A percentile compares a stretch with the other conserved stretches of the same genome.
Conservation (phyloP, 2,113 vertebrate genomes). For the Daboia siamensis region DNA sequence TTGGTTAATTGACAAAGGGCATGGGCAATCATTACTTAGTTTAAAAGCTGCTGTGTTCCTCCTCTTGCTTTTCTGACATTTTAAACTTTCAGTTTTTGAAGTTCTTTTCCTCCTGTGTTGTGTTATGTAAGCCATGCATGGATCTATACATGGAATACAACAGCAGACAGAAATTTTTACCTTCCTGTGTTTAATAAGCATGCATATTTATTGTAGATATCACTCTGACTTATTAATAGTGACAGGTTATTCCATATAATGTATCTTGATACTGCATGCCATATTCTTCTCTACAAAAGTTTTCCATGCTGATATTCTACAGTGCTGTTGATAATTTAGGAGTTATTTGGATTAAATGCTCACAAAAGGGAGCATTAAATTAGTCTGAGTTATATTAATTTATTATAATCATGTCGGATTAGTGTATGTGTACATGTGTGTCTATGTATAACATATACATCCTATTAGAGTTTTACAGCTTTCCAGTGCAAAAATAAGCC, state of each 20-base stretch:
- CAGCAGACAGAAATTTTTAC: constrained; percentile 32
- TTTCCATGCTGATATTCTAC: constrained; percentile 62
- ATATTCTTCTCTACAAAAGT: constrained; percentile 32
- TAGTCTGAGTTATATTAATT: constrained; percentile 24
- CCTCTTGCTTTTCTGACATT: neutral
- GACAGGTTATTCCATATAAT: constrained; percentile 41
- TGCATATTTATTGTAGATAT: constrained; percentile 37
- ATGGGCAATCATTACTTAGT: neutral
- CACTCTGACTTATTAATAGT: constrained; percentile 51
- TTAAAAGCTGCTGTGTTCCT: neutral
- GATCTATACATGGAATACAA: neutral
- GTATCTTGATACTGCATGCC: constrained; percentile 32
- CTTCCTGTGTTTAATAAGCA: constrained; percentile 37
- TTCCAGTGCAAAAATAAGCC: no score
- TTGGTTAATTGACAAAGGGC: neutral
- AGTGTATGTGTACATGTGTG: neutral
- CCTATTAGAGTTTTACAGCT: neutral
- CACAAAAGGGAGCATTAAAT: constrained; percentile 50
- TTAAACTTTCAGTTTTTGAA: constrained; percentile 2
- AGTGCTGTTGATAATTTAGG: constrained; percentile 40
- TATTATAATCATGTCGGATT: constrained; percentile 35
- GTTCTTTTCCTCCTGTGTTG: constrained; percentile 15
- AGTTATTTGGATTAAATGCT: constrained; percentile 53
- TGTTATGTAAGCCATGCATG: constrained; percentile 18
- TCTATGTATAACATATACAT: neutral